phyloP scores from a whole-genome alignment of 1,140 invertebrate genomes.

The Lucilia sericata region DNA sequence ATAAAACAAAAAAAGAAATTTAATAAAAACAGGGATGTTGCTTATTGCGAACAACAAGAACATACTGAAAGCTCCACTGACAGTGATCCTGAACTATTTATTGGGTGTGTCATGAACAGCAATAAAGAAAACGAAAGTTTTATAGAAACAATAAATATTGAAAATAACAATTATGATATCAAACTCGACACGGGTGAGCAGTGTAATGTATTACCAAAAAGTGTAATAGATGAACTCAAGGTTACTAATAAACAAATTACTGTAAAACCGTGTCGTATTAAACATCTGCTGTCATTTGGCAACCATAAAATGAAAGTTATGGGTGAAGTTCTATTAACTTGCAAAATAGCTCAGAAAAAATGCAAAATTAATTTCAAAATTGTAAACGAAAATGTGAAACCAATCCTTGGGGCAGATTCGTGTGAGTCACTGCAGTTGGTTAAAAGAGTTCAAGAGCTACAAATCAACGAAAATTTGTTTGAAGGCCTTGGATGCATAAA shows the following conservation, averaged over 20 bases:
- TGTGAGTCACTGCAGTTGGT: too few relatives aligned
- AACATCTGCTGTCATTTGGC: not conserved
- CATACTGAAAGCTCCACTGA: not conserved
- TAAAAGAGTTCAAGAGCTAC: too few relatives aligned
- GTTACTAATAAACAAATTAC: too few relatives aligned
- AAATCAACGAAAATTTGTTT: not conserved
- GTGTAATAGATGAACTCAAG: too few relatives aligned
- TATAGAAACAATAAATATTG: not conserved
- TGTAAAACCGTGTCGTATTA: too few relatives aligned
- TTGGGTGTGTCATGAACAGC: not conserved
- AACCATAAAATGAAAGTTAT: not conserved
- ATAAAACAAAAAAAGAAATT: too few relatives aligned
- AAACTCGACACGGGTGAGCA: constrained; percentile 11
- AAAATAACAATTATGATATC: not conserved
- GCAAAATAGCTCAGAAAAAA: not conserved
- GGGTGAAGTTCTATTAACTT: not conserved
- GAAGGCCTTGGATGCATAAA: not conserved
- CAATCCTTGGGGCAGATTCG: too few relatives aligned
- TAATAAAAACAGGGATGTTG: too few relatives aligned
- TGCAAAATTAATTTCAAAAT: too few relatives aligned
- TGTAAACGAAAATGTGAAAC: too few relatives aligned
- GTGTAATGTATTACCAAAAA: too few relatives aligned
- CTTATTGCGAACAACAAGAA: too few relatives aligned
- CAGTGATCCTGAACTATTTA: not conserved
- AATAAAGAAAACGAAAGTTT: not conserved